Evolutionary conservation across 2,113 vertebrate species (phyloP).

Genomic region (Echinops telfairi): DNA sequence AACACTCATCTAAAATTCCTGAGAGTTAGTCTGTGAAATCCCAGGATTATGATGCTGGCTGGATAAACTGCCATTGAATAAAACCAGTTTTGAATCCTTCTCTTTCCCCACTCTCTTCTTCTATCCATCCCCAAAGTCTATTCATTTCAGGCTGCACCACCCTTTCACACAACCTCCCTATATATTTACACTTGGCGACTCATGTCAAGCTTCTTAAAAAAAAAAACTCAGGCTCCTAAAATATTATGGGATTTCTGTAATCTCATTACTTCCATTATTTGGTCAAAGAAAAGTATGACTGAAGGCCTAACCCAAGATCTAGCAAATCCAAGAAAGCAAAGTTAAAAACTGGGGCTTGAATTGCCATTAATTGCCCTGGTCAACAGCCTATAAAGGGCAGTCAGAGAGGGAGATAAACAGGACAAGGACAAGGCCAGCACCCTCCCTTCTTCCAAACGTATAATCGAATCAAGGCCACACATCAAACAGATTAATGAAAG

Average conservation of each 20-base stretch:
- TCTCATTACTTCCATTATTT: conserved; percentile 63
- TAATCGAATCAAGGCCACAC: neutral
- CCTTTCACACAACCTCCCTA: conserved; percentile 55
- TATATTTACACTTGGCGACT: conserved; percentile 53
- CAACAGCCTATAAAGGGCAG: conserved; percentile 9
- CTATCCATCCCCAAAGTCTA: conserved; percentile 46
- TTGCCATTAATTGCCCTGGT: conserved; percentile 4
- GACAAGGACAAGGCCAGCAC: neutral
- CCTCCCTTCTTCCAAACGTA: conserved; percentile 29
- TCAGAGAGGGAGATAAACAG: neutral
- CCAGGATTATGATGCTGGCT: conserved; percentile 25
- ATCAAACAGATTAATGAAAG: neutral
- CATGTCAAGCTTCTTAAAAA: neutral
- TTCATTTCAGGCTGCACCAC: conserved; percentile 21
- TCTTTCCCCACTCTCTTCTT: neutral
- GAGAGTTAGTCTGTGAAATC: conserved; percentile 39
- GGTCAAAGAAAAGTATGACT: conserved; percentile 57
- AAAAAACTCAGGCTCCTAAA: conserved; percentile 44
- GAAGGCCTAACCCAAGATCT: conserved; percentile 5
- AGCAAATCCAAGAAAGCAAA: conserved; percentile 36
- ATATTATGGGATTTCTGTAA: conserved; percentile 65
- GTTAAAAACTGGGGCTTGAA: conserved; percentile 44
- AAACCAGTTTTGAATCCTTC: conserved; percentile 62
- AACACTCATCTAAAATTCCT: conserved; percentile 10
- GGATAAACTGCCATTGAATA: conserved; percentile 20